Conservation (phyloP, 2,113 vertebrate genomes). For the Nerophis ophidion region DNA sequence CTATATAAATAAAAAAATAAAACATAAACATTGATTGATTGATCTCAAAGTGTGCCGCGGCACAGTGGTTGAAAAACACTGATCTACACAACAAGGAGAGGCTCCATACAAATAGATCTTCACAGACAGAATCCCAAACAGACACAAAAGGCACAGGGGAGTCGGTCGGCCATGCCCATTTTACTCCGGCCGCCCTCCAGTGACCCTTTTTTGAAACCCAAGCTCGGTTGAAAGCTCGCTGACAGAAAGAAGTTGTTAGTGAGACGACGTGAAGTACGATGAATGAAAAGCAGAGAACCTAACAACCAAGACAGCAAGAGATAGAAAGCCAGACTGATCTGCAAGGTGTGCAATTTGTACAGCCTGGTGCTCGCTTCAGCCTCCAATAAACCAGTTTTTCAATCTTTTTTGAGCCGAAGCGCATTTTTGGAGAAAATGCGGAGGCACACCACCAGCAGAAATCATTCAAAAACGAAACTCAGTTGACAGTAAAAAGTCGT, state of each 20-base stretch:
- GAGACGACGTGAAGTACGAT: background rate
- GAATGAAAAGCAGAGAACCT: background rate
- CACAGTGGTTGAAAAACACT: too few relatives aligned
- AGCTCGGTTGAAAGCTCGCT: slow-evolving; percentile 11
- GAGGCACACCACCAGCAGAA: too few relatives aligned
- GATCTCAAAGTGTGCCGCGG: too few relatives aligned
- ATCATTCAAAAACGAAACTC: too few relatives aligned
- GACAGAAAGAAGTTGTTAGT: too few relatives aligned
- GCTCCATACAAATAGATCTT: slow-evolving; percentile 16
- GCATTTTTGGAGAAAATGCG: too few relatives aligned
- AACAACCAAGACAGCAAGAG: slow-evolving; percentile 3
- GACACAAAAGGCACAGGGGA: slow-evolving; percentile 33
- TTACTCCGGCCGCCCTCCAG: slow-evolving; percentile 25
- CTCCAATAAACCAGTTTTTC: too few relatives aligned
- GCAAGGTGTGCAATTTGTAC: slow-evolving; percentile 22
- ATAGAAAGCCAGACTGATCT: slow-evolving; percentile 4
- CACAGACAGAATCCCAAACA: slow-evolving; percentile 15
- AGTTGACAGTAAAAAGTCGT: too few relatives aligned
- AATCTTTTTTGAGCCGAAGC: too few relatives aligned
- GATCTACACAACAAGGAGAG: slow-evolving; percentile 18
- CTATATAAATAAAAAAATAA: too few relatives aligned
- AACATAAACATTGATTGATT: too few relatives aligned
- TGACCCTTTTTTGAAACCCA: slow-evolving; percentile 48
- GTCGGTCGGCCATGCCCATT: slow-evolving; percentile 43
- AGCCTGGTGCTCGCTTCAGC: slow-evolving; percentile 9